Conservation (phyloP, 2,113 vertebrate species). For the Oreocharis arfaki region DNA sequence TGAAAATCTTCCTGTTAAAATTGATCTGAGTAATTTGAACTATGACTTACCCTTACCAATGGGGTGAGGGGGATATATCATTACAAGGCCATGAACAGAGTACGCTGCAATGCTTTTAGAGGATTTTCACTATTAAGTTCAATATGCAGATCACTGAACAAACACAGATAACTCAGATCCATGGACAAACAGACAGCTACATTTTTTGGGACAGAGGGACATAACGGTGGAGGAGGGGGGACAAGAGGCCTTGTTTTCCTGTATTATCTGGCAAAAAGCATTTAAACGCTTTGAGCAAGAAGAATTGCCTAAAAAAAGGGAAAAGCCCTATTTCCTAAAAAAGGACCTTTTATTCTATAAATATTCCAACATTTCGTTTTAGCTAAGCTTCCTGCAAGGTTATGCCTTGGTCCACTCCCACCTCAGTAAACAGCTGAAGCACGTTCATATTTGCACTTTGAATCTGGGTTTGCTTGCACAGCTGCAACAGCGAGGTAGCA, state of each 20-base stretch:
- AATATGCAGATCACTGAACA: not conserved
- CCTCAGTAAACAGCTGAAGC: not conserved
- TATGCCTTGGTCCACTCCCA: not conserved
- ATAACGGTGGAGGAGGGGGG: accelerated
- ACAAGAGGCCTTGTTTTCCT: not conserved
- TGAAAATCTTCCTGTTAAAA: not conserved
- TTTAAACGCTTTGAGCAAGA: not conserved
- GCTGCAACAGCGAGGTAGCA: not conserved
- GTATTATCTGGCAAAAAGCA: not conserved
- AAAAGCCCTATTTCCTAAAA: not conserved
- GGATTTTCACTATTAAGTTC: not conserved
- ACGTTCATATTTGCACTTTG: not conserved
- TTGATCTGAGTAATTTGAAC: not conserved
- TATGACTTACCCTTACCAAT: not conserved
- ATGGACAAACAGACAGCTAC: not conserved
- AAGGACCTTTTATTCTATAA: not conserved
- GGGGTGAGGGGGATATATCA: not conserved
- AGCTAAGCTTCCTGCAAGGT: not conserved
- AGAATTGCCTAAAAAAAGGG: not conserved
- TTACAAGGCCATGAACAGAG: not conserved
- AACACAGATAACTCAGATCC: not conserved
- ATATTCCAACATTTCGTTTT: not conserved
- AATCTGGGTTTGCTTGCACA: conserved; percentile 37
- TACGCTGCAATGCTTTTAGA: not conserved
- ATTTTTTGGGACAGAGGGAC: not conserved